These are phyloP conservation scores for Okapia johnstoni DNA, from an alignment of 2,113 vertebrate species.

Conservation along the genomic window DNA sequence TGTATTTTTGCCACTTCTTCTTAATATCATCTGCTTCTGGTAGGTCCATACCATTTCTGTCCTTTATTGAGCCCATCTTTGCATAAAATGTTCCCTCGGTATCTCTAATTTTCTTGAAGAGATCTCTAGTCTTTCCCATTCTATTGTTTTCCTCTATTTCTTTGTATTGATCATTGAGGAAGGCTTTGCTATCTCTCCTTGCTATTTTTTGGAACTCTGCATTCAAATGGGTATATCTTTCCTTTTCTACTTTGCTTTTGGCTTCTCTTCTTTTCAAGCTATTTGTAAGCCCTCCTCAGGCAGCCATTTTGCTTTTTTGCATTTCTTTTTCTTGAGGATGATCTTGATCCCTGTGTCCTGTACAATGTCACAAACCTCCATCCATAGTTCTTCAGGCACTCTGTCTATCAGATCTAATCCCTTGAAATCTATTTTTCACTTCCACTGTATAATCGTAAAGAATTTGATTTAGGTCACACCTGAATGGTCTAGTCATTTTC, in stretches of 20 bases:
- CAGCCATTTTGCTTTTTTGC: not conserved
- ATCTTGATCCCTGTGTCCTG: not conserved
- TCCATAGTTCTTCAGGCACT: not conserved
- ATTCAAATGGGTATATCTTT: not conserved
- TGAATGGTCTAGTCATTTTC: not conserved
- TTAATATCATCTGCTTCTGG: not conserved
- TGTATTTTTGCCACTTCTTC: not conserved
- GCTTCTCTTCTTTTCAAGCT: not conserved
- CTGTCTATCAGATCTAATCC: not conserved
- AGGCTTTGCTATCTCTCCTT: not conserved
- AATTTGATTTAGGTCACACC: not conserved
- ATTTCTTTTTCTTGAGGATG: not conserved
- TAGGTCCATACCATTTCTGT: not conserved
- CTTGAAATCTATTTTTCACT: not conserved
- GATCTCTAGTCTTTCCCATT: not conserved
- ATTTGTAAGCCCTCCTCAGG: not conserved
- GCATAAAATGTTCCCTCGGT: not conserved
- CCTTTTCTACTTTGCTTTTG: not conserved
- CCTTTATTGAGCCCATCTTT: not conserved
- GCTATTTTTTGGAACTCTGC: not conserved
- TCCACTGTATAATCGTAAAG: not conserved
- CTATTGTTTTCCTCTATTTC: not conserved
- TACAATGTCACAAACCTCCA: rapidly evolving
- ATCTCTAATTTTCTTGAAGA: not conserved
- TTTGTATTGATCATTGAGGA: not conserved